Percentiles rank a stretch among this genome's conserved stretches.
Evolutionary conservation across 2,888 invertebrate species (phyloP).

Genomic region (Abscondita cerata): DNA sequence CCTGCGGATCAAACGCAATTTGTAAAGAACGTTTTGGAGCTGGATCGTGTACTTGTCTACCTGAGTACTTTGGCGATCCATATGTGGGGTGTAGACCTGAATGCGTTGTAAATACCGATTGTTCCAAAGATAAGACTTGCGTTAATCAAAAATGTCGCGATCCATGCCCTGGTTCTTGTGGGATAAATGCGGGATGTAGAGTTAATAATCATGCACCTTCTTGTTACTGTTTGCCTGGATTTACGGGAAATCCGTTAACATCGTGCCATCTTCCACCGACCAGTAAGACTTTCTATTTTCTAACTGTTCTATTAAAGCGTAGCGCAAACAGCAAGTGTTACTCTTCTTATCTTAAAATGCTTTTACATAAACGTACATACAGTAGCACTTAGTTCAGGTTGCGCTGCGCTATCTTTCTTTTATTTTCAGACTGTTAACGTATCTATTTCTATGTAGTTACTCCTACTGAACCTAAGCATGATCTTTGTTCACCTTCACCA

Average conservation of each 20-base stretch:
- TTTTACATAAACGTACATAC: neutral
- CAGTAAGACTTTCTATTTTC: constrained; percentile 51
- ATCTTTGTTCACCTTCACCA: constrained; percentile 73
- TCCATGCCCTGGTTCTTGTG: constrained; percentile 84
- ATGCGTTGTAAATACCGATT: constrained; percentile 88
- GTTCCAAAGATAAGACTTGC: constrained; percentile 77
- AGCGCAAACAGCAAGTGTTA: neutral
- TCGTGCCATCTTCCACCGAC: constrained; percentile 70
- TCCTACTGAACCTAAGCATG: constrained; percentile 51
- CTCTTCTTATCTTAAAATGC: neutral
- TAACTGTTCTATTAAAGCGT: neutral
- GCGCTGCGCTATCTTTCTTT: neutral
- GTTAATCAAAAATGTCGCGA: constrained; percentile 84
- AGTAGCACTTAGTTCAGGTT: neutral
- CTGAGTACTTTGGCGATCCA: constrained; percentile 86
- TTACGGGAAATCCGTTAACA: constrained; percentile 79
- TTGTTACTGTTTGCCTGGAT: constrained; percentile 76
- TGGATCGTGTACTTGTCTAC: constrained; percentile 82
- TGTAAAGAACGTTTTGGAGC: constrained; percentile 83
- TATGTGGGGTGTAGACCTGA: constrained; percentile 86
- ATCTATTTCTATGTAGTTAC: constrained; percentile 21
- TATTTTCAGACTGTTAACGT: neutral
- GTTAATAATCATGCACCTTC: constrained; percentile 84
- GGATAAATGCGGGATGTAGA: constrained; percentile 82
- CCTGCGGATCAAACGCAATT: constrained; percentile 86